Conservation (phyloP, 1,140 invertebrate genomes). For the Drosophila auraria region DNA sequence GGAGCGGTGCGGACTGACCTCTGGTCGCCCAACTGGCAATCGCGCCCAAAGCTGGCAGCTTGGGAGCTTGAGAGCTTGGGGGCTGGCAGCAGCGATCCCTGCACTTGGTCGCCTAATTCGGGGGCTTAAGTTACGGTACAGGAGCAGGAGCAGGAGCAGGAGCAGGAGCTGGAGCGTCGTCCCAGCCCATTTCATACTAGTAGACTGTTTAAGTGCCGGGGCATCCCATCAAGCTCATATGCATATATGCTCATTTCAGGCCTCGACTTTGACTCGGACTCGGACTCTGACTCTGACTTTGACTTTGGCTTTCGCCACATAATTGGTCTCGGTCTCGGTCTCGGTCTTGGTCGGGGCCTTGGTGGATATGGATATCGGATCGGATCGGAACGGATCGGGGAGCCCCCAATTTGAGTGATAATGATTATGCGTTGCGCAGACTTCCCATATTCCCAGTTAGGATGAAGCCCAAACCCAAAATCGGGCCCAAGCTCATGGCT, state of each 20-base stretch:
- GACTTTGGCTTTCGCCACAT: slow-evolving; percentile 68
- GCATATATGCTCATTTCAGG: slow-evolving; percentile 46
- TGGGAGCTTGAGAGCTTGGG: background rate
- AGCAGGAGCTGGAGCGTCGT: slow-evolving; percentile 1
- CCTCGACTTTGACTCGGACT: slow-evolving; percentile 37
- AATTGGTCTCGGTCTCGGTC: slow-evolving; percentile 56
- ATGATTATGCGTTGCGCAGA: slow-evolving; percentile 76
- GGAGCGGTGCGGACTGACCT: slow-evolving; percentile 7
- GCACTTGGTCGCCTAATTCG: slow-evolving; percentile 51
- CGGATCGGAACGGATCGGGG: slow-evolving; percentile 13
- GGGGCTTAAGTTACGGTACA: slow-evolving; percentile 70
- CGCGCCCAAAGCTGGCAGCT: slow-evolving; percentile 1
- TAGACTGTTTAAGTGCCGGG: slow-evolving; percentile 64
- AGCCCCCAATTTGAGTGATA: slow-evolving; percentile 78
- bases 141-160: slow-evolving; percentile 6
- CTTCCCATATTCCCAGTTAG: slow-evolving; percentile 61
- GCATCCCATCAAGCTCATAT: slow-evolving; percentile 57
- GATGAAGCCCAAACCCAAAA: slow-evolving; percentile 22
- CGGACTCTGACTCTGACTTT: slow-evolving; percentile 5
- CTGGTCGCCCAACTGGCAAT: slow-evolving; percentile 8
- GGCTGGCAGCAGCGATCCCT: background rate
- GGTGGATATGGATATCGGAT: slow-evolving; percentile 23
- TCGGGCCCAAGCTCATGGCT: slow-evolving; percentile 1
- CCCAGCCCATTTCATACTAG: slow-evolving; percentile 69
- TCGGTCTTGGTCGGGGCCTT: slow-evolving; percentile 3